These are phyloP conservation scores for Thamnaconus septentrionalis DNA, from an alignment of 2,113 vertebrate species.

Conservation along the genomic window DNA sequence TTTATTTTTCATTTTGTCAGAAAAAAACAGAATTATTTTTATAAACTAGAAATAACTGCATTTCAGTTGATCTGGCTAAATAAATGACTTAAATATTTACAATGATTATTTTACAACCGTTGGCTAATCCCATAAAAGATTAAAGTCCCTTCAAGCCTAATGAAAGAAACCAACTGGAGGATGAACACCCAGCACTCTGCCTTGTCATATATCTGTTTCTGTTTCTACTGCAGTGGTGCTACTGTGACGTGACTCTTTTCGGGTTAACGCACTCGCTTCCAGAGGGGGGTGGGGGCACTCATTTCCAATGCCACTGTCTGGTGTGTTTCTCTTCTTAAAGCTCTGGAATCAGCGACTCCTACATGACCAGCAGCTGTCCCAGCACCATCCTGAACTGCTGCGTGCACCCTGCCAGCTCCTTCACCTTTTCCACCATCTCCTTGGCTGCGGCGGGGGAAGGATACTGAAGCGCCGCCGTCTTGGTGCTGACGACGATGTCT, in stretches of 20 bases:
- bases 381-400: conserved; percentile 92
- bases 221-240: too few relatives aligned
- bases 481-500: conserved; percentile 93
- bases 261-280: not conserved
- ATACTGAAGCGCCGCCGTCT: conserved; percentile 91
- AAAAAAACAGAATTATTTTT: conserved; percentile 46
- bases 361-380: conserved; percentile 86
- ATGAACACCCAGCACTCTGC: too few relatives aligned
- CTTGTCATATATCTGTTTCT: too few relatives aligned
- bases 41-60: conserved; percentile 43
- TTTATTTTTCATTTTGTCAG: conserved; percentile 38
- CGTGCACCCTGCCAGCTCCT: conserved; percentile 87
- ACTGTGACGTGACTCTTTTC: too few relatives aligned
- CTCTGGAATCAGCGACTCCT: not conserved
- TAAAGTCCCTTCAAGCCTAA: conserved; percentile 47
- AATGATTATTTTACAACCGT: conserved; percentile 75
- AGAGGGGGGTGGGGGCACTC: not conserved
- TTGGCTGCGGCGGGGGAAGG: conserved; percentile 83
- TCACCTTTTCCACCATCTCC: conserved; percentile 93
- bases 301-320: conserved; percentile 3
- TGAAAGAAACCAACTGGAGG: conserved; percentile 21
- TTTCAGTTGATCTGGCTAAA: conserved; percentile 46
- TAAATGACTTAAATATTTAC: conserved; percentile 81
- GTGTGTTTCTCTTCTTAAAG: not conserved
- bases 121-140: conserved; percentile 66